Base-by-base conservation (phyloP, 2,797 vertebrate species). In the Sebastes wilsoni region DNA sequence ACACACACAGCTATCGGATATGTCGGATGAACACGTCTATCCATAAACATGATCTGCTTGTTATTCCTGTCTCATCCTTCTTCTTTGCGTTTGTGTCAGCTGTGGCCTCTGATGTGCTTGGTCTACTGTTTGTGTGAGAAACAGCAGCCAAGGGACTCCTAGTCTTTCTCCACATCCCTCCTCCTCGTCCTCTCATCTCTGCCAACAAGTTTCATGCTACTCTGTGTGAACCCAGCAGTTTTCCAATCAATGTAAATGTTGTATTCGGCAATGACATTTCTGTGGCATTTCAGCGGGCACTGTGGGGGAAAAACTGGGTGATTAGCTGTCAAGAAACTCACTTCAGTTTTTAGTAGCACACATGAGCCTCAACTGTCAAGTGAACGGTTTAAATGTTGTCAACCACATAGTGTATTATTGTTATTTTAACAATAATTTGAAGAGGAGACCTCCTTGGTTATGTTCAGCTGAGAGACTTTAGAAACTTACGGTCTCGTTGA, bases 161-260 rank as follows among this genome's bases (percentile, higher is more conserved):
- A 62, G 42, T 82, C 86, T 80, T 75, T 73, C 73, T 82, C 67
- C 85, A 23, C 66, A 34, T n/a, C 84, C 54, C 34, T 69, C 46
- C 55, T 72, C 76, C 66, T 74, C 82, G 8, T 73, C 76, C 22
- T 66, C 70, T 14, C 38, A 42, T 66, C 61, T 28, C 86, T 80
- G 85, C 88, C 91, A 93, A 79, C 89, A 75, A 92, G 86, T 92
- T 93, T 88, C 88, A 89, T 95, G 93, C 89, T 89, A 93, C 93
- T 93, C 91, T 77, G 77, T n/a, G 62, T 95, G 94, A 95, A 94
- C 94, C 86, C 88, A 6, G 68, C 73, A 77, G 66, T 88, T 89
- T 89, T 81, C 88, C 82, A 71, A 85, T 86, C 84, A 81, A 81
- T 83, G 81, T 79, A 80, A 90, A 85, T 80, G 79, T 82, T 87